A percentile compares a stretch with the other conserved stretches of the same genome.
Evolutionary conservation across 2,888 invertebrate genomes (phyloP).

Genomic region (Parnassius apollo): DNA sequence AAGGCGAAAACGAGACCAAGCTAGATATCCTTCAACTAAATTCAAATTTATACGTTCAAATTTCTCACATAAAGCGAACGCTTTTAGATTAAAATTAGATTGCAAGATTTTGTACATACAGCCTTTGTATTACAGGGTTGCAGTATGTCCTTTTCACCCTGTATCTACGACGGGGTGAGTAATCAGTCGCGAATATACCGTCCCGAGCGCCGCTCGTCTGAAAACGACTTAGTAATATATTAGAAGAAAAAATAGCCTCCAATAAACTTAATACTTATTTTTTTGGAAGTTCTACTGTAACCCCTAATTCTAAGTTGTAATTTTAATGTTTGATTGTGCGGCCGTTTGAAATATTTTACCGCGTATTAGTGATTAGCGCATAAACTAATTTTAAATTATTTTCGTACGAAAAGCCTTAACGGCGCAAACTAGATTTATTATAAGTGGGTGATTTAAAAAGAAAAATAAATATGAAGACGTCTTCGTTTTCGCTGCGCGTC

Average conservation of each 20-base stretch:
- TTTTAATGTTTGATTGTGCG: slow-evolving; percentile 6
- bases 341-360: slow-evolving; percentile 7
- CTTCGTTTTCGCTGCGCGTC: slow-evolving; percentile 88
- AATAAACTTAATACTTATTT: slow-evolving; percentile 2
- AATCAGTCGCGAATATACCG: slow-evolving; percentile 76
- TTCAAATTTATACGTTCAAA: slow-evolving; percentile 35
- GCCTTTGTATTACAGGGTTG: slow-evolving; percentile 38
- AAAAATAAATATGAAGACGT: slow-evolving; percentile 86
- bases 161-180: slow-evolving; percentile 60
- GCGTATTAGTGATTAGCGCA: slow-evolving; percentile 7
- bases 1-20: slow-evolving; percentile 62
- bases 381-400: slow-evolving; percentile 9
- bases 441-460: slow-evolving; percentile 39
- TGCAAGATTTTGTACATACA: slow-evolving; percentile 39
- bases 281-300: not conserved
- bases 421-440: slow-evolving; percentile 7
- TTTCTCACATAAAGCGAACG: slow-evolving; percentile 1
- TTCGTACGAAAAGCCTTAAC: slow-evolving; percentile 5
- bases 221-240: slow-evolving; percentile 38
- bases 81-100: slow-evolving; percentile 33
- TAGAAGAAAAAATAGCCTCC: slow-evolving; percentile 31
- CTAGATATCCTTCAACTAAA: slow-evolving; percentile 64
- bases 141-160: slow-evolving; percentile 74
- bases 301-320: not conserved
- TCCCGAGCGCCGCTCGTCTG: slow-evolving; percentile 64